Evolutionary conservation across 1,140 invertebrate species (phyloP).

Genomic region (Drosophila littoralis): DNA sequence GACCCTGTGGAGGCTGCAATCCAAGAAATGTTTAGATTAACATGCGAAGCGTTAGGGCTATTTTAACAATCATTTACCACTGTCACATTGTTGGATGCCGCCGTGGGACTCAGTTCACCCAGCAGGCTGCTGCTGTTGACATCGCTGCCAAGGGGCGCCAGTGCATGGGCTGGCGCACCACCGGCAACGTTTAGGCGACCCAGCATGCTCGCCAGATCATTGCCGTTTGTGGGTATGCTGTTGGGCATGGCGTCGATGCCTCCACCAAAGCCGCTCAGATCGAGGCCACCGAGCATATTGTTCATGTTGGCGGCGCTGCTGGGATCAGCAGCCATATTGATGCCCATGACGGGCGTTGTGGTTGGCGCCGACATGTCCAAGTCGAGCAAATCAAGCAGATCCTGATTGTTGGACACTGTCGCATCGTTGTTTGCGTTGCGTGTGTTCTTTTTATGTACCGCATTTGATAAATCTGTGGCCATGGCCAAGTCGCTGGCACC

Average conservation of each 20-base stretch:
- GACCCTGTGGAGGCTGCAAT: constrained; percentile 60
- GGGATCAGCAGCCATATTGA: constrained; percentile 38
- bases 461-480: constrained; percentile 80
- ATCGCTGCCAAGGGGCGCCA: constrained; percentile 31
- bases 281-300: constrained; percentile 68
- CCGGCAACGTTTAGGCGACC: constrained; percentile 35
- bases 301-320: constrained; percentile 69
- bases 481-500: constrained; percentile 58
- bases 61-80: constrained; percentile 53
- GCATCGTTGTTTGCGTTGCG: constrained; percentile 85
- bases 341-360: constrained; percentile 43
- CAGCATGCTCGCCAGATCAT: constrained; percentile 76
- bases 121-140: constrained; percentile 48
- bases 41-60: not conserved
- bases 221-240: constrained; percentile 76
- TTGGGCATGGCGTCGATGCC: constrained; percentile 32
- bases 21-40: not conserved
- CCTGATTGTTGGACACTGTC: constrained; percentile 88
- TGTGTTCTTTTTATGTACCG: constrained; percentile 85
- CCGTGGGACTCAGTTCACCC: constrained; percentile 63
- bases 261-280: constrained; percentile 45
- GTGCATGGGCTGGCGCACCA: constrained; percentile 3
- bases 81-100: constrained; percentile 65
- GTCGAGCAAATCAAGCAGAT: constrained; percentile 93
- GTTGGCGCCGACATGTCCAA: constrained; percentile 86